Evolutionary conservation across 1,140 invertebrate species (phyloP).

Genomic region (Platorchestia sp.): DNA sequence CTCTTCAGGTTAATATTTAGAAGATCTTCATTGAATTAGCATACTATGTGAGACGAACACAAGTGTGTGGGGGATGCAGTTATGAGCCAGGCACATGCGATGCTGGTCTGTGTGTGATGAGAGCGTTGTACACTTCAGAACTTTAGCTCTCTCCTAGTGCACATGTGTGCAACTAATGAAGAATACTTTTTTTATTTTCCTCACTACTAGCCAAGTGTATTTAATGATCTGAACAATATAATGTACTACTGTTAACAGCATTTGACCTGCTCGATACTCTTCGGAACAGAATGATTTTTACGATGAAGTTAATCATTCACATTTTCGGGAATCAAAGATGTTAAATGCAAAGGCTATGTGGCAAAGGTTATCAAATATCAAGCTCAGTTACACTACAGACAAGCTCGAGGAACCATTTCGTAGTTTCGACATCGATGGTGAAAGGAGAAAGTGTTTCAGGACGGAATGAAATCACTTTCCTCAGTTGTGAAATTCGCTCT

Average conservation of each 20-base stretch:
- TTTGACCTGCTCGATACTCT: neutral
- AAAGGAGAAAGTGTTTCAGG: neutral
- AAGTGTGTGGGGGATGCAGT: too few species aligned
- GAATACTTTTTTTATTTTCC: neutral
- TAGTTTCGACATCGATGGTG: neutral
- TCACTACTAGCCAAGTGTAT: neutral
- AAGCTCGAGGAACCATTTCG: neutral
- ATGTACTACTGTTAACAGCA: neutral
- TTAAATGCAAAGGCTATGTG: neutral
- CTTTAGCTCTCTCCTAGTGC: too few species aligned
- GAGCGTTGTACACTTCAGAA: too few species aligned
- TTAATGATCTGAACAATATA: neutral
- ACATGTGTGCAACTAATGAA: neutral
- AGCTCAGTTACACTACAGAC: neutral
- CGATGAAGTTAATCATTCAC: neutral
- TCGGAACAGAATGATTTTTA: neutral
- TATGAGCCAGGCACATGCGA: too few species aligned
- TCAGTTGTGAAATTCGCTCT: neutral
- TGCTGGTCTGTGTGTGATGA: too few species aligned
- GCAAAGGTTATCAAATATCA: neutral
- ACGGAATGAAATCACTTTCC: conserved; percentile 7
- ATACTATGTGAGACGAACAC: too few species aligned
- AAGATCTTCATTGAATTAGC: too few species aligned
- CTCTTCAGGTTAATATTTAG: too few species aligned
- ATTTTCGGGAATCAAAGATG: neutral